phyloP scores from a whole-genome alignment of 2,113 vertebrate species.

The Brienomyrus longianalis region DNA sequence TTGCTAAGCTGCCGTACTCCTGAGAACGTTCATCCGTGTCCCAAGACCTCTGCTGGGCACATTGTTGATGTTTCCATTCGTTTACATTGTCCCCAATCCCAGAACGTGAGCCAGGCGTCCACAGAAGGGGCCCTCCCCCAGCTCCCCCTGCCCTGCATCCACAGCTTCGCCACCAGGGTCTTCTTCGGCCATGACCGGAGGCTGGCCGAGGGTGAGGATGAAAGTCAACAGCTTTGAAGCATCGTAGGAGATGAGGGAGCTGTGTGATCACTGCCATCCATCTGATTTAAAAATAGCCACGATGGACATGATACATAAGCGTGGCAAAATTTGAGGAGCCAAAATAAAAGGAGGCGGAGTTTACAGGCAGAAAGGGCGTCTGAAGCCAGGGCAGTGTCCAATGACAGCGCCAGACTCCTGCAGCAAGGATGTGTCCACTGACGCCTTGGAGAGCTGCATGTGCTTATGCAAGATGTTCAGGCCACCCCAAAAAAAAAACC shows the following conservation, averaged over 20 bases:
- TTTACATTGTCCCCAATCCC: not conserved
- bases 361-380: not conserved
- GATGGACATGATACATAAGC: too few relatives aligned
- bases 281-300: not conserved
- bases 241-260: not conserved
- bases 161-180: slow-evolving; percentile 79
- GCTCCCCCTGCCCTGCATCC: slow-evolving; percentile 87
- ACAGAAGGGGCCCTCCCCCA: slow-evolving; percentile 65
- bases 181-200: slow-evolving; percentile 91
- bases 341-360: not conserved
- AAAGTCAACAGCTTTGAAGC: not conserved
- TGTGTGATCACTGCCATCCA: not conserved
- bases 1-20: not conserved
- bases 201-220: slow-evolving; percentile 80
- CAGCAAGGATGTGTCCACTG: not conserved
- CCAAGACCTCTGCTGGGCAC: not conserved
- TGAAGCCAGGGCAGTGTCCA: not conserved
- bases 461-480: not conserved
- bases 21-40: not conserved
- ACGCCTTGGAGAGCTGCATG: not conserved
- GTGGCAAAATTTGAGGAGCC: not conserved
- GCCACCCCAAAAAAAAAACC: not conserved
- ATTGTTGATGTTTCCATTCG: not conserved
- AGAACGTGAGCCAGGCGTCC: slow-evolving; percentile 30
- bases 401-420: not conserved